Conservation (phyloP, 2,888 invertebrate species). For the Drosophila parthenogenetica region DNA sequence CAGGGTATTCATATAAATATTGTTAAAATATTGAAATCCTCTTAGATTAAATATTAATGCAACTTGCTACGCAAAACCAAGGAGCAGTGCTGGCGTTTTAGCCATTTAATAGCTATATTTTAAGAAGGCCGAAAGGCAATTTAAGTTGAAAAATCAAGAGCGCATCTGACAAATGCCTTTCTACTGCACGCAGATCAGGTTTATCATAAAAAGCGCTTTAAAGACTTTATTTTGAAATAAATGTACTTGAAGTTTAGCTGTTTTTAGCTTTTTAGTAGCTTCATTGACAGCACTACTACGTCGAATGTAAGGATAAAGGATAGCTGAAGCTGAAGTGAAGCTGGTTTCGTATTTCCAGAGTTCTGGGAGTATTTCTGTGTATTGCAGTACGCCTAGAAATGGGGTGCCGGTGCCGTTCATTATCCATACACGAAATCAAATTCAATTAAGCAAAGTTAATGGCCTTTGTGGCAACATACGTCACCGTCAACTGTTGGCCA, state of each 20-base stretch:
- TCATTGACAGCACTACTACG: background rate
- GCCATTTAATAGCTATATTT: background rate
- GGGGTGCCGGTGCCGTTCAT: slow-evolving; percentile 65
- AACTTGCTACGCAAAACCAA: slow-evolving; percentile 16
- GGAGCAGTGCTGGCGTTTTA: background rate
- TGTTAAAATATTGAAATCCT: background rate
- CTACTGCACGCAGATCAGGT: no score
- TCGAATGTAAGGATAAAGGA: slow-evolving; percentile 10
- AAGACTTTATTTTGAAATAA: no score
- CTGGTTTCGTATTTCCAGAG: background rate
- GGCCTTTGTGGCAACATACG: slow-evolving; percentile 68
- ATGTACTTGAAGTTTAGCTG: no score
- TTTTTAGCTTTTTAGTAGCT: background rate
- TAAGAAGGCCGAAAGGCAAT: no score
- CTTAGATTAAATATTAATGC: slow-evolving; percentile 30
- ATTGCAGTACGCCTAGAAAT: slow-evolving; percentile 20
- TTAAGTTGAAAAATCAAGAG: no score
- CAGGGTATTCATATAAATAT: slow-evolving; percentile 11
- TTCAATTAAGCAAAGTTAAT: slow-evolving; percentile 77
- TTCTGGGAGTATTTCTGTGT: background rate
- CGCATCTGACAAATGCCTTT: no score
- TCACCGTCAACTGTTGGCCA: slow-evolving; percentile 54
- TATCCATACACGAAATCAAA: slow-evolving; percentile 72
- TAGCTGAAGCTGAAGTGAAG: slow-evolving; percentile 3
- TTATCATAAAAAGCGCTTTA: no score